Conservation (phyloP, 2,113 vertebrate genomes). For the Tyto alba region DNA sequence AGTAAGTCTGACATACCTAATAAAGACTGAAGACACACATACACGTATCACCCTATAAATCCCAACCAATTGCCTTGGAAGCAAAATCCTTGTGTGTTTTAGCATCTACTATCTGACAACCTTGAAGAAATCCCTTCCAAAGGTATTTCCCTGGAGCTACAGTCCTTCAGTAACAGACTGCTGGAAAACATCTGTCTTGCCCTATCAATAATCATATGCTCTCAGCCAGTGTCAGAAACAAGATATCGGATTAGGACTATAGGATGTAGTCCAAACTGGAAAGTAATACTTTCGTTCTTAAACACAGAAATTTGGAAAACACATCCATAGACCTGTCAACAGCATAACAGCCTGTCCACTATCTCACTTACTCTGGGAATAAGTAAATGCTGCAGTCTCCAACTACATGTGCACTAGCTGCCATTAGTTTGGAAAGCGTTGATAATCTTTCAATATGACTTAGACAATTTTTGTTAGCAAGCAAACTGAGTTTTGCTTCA, state of each 20-base stretch:
- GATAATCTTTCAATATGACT: not conserved
- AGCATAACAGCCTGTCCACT: not conserved
- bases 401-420: not conserved
- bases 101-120: not conserved
- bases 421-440: not conserved
- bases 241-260: not conserved
- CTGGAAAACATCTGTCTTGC: not conserved
- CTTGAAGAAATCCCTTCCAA: not conserved
- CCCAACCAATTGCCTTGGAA: not conserved
- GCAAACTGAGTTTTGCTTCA: not conserved
- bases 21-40: not conserved
- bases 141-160: not conserved
- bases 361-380: not conserved
- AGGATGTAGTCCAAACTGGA: not conserved
- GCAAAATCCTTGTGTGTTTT: not conserved
- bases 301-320: not conserved
- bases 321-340: not conserved
- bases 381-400: not conserved
- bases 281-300: not conserved
- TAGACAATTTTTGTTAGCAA: not conserved
- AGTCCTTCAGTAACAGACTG: not conserved
- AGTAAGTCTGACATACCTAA: not conserved
- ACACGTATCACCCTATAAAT: not conserved
- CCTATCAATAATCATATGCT: not conserved
- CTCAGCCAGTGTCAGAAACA: not conserved